A percentile compares a stretch with the other conserved stretches of the same genome.
These are phyloP conservation scores for Gnatocerus cornutus DNA, from an alignment of 2,888 invertebrate species.

Conservation along the genomic window DNA sequence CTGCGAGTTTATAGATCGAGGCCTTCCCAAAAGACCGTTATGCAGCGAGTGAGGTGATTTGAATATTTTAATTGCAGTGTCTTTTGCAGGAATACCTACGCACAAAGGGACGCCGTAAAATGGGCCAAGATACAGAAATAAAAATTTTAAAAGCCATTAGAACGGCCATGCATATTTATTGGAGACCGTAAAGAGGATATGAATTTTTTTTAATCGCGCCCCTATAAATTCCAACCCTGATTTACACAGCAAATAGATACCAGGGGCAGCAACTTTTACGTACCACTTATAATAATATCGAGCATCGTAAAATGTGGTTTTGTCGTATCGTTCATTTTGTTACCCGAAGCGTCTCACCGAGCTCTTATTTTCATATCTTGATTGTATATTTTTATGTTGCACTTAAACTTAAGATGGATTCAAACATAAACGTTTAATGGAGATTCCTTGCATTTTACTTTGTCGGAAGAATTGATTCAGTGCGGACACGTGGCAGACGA, in stretches of 20 bases:
- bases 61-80: conserved; percentile 64
- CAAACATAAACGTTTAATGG: conserved; percentile 43
- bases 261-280: conserved; percentile 34
- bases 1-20: conserved; percentile 56
- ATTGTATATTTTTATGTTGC: conserved; percentile 49
- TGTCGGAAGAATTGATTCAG: conserved; percentile 11
- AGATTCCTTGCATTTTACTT: conserved; percentile 30
- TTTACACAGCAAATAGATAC: conserved; percentile 32
- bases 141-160: conserved; percentile 47
- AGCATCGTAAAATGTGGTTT: conserved; percentile 48
- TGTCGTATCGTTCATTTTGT: conserved; percentile 43
- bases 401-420: conserved; percentile 47
- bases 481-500: conserved; percentile 38
- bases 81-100: conserved; percentile 53
- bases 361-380: conserved; percentile 51
- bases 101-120: conserved; percentile 46
- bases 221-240: conserved; percentile 24
- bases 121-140: conserved; percentile 41
- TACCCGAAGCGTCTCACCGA: conserved; percentile 37
- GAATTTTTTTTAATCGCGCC: conserved; percentile 43
- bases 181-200: conserved; percentile 29
- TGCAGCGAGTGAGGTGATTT: conserved; percentile 59
- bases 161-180: conserved; percentile 41
- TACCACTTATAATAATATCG: conserved; percentile 47
- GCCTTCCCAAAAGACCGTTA: conserved; percentile 54